Conservation (phyloP, 2,888 invertebrate genomes). For the Anticlea derivata region DNA sequence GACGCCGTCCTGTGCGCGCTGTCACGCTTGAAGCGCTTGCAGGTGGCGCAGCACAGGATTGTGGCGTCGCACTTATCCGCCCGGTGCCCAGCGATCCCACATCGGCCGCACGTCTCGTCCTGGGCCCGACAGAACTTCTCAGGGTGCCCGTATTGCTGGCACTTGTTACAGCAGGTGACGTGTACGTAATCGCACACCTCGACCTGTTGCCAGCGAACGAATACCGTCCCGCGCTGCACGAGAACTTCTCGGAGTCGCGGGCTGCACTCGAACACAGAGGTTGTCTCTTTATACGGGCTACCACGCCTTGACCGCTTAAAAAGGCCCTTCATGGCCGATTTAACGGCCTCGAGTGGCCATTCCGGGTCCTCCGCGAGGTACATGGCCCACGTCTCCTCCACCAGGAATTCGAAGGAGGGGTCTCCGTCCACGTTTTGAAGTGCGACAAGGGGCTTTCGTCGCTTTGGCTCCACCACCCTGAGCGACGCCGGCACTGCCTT, state of each 20-base stretch:
- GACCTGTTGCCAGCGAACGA: constrained; percentile 6
- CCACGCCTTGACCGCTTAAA: too few relatives aligned
- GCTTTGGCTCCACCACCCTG: constrained; percentile 1
- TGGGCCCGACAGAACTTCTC: too few relatives aligned
- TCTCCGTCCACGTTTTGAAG: constrained; percentile 6
- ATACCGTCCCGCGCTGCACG: constrained; percentile 3
- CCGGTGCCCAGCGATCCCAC: too few relatives aligned
- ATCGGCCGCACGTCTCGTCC: constrained; percentile 28
- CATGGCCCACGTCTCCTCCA: not conserved
- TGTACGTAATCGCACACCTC: constrained; percentile 9
- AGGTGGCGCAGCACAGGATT: constrained; percentile 35
- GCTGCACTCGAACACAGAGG: constrained; percentile 12
- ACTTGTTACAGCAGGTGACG: constrained; percentile 39
- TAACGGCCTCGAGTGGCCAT: not conserved
- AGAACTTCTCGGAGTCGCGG: too few relatives aligned
- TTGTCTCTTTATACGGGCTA: constrained; percentile 13
- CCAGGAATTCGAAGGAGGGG: constrained; percentile 10
- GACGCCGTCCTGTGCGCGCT: constrained; percentile 30
- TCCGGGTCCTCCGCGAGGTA: not conserved
- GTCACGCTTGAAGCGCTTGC: constrained; percentile 33
- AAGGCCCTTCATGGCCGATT: too few relatives aligned
- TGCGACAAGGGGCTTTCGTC: not conserved
- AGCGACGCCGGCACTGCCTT: constrained; percentile 19
- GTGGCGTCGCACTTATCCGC: too few relatives aligned
- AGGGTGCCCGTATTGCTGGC: constrained; percentile 48